Percentiles rank a stretch among this genome's conserved stretches.
These are phyloP conservation scores for Drosophila funebris DNA, from an alignment of 1,140 invertebrate genomes.

Conservation along the genomic window DNA sequence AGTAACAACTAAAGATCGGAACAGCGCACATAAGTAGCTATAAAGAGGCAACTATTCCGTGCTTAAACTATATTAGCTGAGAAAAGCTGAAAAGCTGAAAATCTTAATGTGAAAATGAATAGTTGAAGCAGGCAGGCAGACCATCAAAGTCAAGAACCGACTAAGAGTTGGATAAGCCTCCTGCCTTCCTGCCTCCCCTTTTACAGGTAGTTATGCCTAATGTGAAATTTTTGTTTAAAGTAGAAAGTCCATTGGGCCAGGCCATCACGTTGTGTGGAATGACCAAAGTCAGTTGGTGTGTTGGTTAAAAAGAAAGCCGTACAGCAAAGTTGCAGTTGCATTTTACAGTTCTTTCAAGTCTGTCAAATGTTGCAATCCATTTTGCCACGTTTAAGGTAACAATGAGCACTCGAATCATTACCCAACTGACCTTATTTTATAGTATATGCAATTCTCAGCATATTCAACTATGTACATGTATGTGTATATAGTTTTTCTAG, in stretches of 20 bases:
- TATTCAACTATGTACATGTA: neutral
- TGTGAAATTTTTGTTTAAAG: constrained; percentile 77
- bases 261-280: constrained; percentile 4
- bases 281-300: constrained; percentile 33
- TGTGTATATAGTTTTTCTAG: neutral
- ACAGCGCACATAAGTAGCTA: constrained; percentile 39
- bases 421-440: constrained; percentile 76
- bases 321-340: constrained; percentile 49
- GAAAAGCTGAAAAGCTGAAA: constrained; percentile 32
- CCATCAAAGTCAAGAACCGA: constrained; percentile 56
- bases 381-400: constrained; percentile 65
- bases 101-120: constrained; percentile 66
- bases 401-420: constrained; percentile 44
- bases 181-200: neutral
- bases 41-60: constrained; percentile 44
- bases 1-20: constrained; percentile 45
- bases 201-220: constrained; percentile 55
- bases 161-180: neutral
- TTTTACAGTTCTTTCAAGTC: constrained; percentile 32
- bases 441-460: constrained; percentile 26
- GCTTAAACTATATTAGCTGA: constrained; percentile 56
- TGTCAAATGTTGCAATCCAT: constrained; percentile 26
- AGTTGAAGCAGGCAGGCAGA: constrained; percentile 19
- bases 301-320: constrained; percentile 59
- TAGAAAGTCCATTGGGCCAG: constrained; percentile 69